phyloP scores from a whole-genome alignment of 2,888 invertebrate species.

The Chalcosyrphus nemorum region DNA sequence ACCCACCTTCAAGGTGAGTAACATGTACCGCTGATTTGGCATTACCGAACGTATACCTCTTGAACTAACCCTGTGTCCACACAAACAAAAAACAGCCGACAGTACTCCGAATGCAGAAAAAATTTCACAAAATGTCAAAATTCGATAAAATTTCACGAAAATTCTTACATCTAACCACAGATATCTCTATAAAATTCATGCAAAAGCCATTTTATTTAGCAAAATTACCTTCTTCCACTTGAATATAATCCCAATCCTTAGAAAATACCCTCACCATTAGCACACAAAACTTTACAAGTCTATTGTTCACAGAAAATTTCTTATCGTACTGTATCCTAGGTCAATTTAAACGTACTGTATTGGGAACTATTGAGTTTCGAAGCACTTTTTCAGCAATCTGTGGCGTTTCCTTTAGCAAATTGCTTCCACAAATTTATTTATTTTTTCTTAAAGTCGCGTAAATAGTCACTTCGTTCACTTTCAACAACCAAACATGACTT shows the following conservation, averaged over 20 bases:
- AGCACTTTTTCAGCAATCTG: conserved; percentile 2
- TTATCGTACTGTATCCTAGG: background rate
- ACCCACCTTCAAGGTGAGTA: conserved; percentile 5
- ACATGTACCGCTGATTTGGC: background rate
- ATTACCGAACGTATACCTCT: conserved; percentile 8
- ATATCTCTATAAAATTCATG: background rate
- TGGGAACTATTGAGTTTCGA: background rate
- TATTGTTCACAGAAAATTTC: background rate
- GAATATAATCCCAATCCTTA: background rate
- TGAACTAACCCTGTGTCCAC: conserved; percentile 23
- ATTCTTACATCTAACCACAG: background rate
- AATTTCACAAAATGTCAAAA: conserved; percentile 66
- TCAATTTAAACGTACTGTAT: background rate
- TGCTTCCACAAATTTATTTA: conserved; percentile 21
- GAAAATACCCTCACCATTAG: background rate
- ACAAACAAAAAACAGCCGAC: conserved; percentile 69
- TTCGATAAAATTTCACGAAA: conserved; percentile 32
- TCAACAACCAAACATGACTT: conserved; percentile 58
- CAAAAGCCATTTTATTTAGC: background rate
- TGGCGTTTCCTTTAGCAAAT: background rate
- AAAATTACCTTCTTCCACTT: conserved; percentile 13
- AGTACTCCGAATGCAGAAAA: conserved; percentile 57
- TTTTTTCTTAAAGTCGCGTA: conserved; percentile 38
- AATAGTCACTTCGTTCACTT: conserved; percentile 56
- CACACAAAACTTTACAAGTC: conserved; percentile 14